These are phyloP conservation scores for Nemapogon koenigi DNA, from an alignment of 2,888 invertebrate species.

Conservation along the genomic window DNA sequence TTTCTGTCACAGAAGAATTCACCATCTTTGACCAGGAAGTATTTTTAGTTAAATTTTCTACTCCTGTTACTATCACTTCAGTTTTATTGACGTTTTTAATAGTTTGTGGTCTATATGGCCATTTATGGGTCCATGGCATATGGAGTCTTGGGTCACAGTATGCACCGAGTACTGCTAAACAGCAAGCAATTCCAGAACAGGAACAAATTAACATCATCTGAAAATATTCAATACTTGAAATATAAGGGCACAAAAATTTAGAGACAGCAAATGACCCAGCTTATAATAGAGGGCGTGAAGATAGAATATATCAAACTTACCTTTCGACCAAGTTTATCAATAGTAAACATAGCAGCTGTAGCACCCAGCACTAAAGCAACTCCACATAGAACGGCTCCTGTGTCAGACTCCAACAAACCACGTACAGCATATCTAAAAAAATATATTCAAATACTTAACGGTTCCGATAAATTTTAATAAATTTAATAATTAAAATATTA, in stretches of 20 bases:
- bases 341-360: slow-evolving; percentile 40
- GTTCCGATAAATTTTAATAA: too few species aligned
- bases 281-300: too few species aligned
- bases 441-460: too few species aligned
- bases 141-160: slow-evolving; percentile 44
- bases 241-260: too few species aligned
- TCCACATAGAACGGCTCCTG: slow-evolving; percentile 47
- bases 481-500: too few species aligned
- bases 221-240: too few species aligned
- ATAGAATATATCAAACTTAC: too few species aligned
- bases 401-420: slow-evolving; percentile 33
- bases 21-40: background rate
- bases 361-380: slow-evolving; percentile 48
- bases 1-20: background rate
- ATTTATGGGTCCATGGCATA: background rate
- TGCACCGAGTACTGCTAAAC: slow-evolving; percentile 41
- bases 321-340: slow-evolving; percentile 50
- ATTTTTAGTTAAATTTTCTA: background rate
- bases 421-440: too few species aligned
- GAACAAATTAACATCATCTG: slow-evolving; percentile 51
- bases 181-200: slow-evolving; percentile 50
- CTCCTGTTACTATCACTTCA: background rate
- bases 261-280: too few species aligned
- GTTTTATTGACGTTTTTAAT: background rate
- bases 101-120: background rate